These are phyloP conservation scores for Scaeva pyrastri DNA, from an alignment of 2,888 invertebrate genomes.

Conservation along the genomic window DNA sequence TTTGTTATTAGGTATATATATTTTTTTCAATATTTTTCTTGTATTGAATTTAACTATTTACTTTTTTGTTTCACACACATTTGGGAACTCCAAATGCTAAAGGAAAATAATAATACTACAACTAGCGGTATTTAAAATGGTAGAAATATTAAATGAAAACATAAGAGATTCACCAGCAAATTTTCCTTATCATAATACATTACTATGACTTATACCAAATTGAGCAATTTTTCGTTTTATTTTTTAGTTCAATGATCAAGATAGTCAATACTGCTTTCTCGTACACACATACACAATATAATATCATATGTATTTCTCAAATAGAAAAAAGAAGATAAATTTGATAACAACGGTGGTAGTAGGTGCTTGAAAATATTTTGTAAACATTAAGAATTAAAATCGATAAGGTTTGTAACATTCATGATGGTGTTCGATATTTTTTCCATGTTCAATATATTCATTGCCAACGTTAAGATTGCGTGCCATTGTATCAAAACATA, in stretches of 20 bases:
- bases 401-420: neutral
- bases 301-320: constrained; percentile 47
- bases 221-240: constrained; percentile 44
- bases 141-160: constrained; percentile 67
- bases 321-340: constrained; percentile 1
- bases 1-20: constrained; percentile 21
- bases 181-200: neutral
- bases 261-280: constrained; percentile 49
- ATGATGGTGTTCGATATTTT: neutral
- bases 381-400: neutral
- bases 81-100: neutral
- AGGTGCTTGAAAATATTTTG: neutral
- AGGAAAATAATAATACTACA: neutral
- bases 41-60: neutral
- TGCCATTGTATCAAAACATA: no score
- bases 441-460: neutral
- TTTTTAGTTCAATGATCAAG: constrained; percentile 13
- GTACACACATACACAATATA: constrained; percentile 9
- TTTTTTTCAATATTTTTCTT: neutral
- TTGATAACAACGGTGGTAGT: neutral
- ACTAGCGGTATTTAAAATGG: constrained; percentile 1
- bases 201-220: constrained; percentile 36
- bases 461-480: neutral
- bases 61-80: neutral
- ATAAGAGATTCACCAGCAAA: constrained; percentile 50